Evolutionary conservation across 2,888 invertebrate genomes (phyloP).

Genomic region (Clusia tigrina): DNA sequence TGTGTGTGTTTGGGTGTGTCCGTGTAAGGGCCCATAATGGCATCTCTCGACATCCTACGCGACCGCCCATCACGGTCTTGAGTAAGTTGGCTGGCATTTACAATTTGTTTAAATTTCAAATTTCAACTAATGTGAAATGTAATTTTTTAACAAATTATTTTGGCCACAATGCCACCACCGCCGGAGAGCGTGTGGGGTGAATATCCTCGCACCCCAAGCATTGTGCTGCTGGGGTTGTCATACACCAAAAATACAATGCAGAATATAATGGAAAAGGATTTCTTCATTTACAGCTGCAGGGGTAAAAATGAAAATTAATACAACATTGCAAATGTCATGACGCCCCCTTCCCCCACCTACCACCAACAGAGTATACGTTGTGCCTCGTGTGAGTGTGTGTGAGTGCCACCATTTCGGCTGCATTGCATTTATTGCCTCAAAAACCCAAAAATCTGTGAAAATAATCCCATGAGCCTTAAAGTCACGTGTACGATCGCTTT

Average conservation of each 20-base stretch:
- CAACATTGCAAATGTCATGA: slow-evolving; percentile 15
- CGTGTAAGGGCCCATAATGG: neutral
- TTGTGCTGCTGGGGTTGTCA: neutral
- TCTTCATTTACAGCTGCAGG: neutral
- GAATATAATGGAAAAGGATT: neutral
- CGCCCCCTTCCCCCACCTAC: neutral
- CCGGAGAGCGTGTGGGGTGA: neutral
- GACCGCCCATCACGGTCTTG: neutral
- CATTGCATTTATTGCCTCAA: slow-evolving; percentile 58
- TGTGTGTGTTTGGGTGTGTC: neutral
- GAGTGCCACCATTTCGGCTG: slow-evolving; percentile 45
- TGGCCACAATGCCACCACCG: slow-evolving; percentile 11
- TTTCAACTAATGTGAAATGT: slow-evolving; percentile 13
- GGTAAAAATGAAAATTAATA: slow-evolving; percentile 15
- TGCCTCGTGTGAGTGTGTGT: neutral
- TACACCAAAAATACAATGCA: neutral
- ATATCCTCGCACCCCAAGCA: neutral
- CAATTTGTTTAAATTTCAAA: slow-evolving; percentile 11
- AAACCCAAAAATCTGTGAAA: slow-evolving; percentile 53
- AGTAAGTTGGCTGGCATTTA: slow-evolving; percentile 8
- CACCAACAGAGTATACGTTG: neutral
- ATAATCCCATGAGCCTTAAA: slow-evolving; percentile 57
- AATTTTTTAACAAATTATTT: slow-evolving; percentile 13
- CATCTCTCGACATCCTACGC: neutral
- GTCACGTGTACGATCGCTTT: slow-evolving; percentile 47